These are phyloP conservation scores for Lota lota DNA, from an alignment of 2,113 vertebrate species.

Conservation along the genomic window DNA sequence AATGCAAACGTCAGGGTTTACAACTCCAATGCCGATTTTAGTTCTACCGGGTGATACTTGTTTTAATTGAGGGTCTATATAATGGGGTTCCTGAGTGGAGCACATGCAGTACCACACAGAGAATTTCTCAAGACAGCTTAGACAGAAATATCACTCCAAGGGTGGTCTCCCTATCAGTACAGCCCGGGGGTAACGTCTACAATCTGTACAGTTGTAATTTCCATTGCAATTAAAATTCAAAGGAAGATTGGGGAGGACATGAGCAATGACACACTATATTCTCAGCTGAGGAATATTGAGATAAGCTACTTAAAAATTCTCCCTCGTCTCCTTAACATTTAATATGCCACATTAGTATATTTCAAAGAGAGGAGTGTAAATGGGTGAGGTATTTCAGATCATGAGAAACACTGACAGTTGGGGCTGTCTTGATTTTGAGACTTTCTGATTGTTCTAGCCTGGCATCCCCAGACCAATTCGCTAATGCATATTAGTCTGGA, in stretches of 20 bases:
- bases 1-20: constrained; percentile 32
- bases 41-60: background rate
- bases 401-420: background rate
- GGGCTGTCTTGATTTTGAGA: background rate
- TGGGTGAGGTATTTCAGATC: background rate
- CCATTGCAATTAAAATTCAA: constrained; percentile 45
- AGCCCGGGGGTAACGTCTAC: constrained; percentile 30
- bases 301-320: background rate
- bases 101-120: background rate
- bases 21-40: constrained; percentile 24
- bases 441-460: background rate
- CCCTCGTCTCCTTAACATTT: background rate
- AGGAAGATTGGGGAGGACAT: constrained; percentile 8
- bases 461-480: too few species aligned
- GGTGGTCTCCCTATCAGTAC: constrained; percentile 17
- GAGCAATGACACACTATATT: background rate
- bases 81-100: constrained; percentile 5
- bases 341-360: background rate
- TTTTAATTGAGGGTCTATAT: constrained; percentile 27
- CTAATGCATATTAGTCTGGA: too few species aligned
- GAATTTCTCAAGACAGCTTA: constrained; percentile 3
- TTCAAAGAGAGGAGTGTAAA: background rate
- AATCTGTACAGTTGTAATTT: constrained; percentile 34
- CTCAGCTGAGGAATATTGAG: constrained; percentile 8
- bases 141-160: constrained; percentile 22